These are phyloP conservation scores for Naso thynnoides DNA, from an alignment of 2,797 vertebrate genomes.

Conservation along the genomic window DNA sequence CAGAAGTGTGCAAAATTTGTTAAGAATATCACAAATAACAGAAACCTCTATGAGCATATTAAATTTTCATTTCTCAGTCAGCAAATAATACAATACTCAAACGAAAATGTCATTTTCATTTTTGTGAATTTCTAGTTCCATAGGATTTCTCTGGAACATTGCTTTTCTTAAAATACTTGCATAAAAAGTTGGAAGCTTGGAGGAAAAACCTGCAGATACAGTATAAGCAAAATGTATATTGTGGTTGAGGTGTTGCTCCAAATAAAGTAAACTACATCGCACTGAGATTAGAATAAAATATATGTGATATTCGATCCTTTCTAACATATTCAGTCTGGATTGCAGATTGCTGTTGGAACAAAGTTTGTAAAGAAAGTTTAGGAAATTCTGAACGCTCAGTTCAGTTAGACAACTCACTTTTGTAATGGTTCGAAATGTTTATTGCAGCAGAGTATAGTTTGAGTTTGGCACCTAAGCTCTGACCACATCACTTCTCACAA, in stretches of 20 bases:
- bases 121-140: background rate
- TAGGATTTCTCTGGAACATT: background rate
- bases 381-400: too few relatives aligned
- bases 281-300: background rate
- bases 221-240: background rate
- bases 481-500: too few relatives aligned
- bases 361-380: background rate
- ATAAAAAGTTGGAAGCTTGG: background rate
- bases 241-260: background rate
- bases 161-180: background rate
- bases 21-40: background rate
- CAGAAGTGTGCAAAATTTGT: background rate
- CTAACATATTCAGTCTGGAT: background rate
- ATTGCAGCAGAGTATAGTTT: too few relatives aligned
- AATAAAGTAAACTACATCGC: background rate
- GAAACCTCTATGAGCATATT: background rate
- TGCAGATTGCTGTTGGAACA: background rate
- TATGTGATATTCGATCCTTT: background rate
- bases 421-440: too few relatives aligned
- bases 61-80: background rate
- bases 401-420: too few relatives aligned
- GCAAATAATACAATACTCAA: too few relatives aligned
- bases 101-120: background rate
- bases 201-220: background rate
- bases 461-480: too few relatives aligned